Percentiles rank a stretch among this genome's conserved stretches.
Evolutionary conservation across 2,888 invertebrate genomes (phyloP).

Genomic region (Lycophotia porphyrea): DNA sequence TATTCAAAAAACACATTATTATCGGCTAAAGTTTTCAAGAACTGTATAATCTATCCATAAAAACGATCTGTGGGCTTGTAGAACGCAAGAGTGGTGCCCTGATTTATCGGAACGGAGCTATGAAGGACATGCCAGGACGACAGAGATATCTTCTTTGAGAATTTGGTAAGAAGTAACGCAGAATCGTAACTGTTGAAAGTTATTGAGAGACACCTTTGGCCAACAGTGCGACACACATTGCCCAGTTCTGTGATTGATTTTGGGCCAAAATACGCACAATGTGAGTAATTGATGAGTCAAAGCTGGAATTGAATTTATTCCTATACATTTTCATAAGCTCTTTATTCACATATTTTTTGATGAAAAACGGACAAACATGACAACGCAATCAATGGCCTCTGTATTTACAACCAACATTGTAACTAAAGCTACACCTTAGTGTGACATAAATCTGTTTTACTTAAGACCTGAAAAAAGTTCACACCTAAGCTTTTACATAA

Average conservation of each 20-base stretch:
- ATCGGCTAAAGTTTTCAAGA: background rate
- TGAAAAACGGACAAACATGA: constrained; percentile 34
- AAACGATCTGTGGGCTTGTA: background rate
- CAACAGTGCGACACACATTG: background rate
- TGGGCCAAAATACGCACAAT: background rate
- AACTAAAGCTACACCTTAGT: constrained; percentile 66
- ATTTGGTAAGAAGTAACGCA: background rate
- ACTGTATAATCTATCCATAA: background rate
- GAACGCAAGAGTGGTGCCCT: background rate
- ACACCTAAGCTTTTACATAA: constrained; percentile 64
- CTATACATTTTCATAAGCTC: background rate
- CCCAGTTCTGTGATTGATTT: background rate
- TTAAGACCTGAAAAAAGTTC: constrained; percentile 73
- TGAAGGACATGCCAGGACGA: background rate
- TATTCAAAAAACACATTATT: no score
- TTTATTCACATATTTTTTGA: background rate
- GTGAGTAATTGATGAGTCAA: background rate
- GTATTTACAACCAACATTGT: constrained; percentile 57
- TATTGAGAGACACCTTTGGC: background rate
- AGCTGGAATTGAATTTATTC: background rate
- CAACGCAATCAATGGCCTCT: constrained; percentile 38
- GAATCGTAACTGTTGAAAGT: background rate
- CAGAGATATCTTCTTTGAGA: background rate
- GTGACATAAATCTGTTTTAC: constrained; percentile 80
- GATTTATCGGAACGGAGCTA: background rate